Conservation (phyloP, 2,113 vertebrate species). For the Struthio camelus region DNA sequence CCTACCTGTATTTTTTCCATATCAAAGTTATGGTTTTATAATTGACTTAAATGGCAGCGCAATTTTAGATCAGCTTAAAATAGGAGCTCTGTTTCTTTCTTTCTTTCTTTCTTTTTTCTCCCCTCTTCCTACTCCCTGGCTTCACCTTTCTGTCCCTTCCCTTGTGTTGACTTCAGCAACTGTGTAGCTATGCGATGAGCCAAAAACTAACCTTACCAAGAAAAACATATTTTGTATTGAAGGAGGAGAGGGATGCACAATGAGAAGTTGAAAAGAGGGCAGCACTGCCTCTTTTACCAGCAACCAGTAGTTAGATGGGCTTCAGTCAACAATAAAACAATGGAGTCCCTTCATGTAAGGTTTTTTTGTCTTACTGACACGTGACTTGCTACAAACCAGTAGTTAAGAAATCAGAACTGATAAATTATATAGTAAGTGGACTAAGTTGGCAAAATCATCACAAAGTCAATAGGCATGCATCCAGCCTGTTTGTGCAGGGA, state of each 20-base stretch:
- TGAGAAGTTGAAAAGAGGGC: neutral
- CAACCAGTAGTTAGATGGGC: constrained; percentile 23
- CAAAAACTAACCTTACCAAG: neutral
- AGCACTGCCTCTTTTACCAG: neutral
- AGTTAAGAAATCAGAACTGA: neutral
- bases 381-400: neutral
- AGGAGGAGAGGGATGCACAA: neutral
- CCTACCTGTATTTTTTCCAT: neutral
- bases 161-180: neutral
- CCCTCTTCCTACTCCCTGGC: neutral
- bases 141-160: neutral
- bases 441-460: neutral
- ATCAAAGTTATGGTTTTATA: neutral
- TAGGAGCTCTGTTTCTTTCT: neutral
- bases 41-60: neutral
- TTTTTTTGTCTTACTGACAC: constrained; percentile 33
- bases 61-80: neutral
- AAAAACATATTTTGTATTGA: neutral
- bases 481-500: neutral
- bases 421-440: constrained; percentile 27
- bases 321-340: constrained; percentile 38
- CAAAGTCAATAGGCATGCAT: neutral
- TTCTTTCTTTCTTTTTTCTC: neutral
- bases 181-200: neutral
- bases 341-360: constrained; percentile 12